Conservation (phyloP, 2,888 invertebrate genomes). For the Lasioglossum morio region DNA sequence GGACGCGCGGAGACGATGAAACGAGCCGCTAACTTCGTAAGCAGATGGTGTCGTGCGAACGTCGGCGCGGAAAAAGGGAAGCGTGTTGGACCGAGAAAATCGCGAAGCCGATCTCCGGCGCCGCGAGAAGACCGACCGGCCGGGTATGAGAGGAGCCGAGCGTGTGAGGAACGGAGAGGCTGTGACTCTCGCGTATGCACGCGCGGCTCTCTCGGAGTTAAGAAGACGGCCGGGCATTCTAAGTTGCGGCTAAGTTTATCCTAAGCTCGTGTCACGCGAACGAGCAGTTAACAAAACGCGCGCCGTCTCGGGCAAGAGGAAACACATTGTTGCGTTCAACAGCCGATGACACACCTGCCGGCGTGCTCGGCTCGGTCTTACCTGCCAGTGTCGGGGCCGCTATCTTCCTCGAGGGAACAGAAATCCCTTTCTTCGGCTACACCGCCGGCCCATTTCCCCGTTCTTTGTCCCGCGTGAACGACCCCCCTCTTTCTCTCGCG, state of each 20-base stretch:
- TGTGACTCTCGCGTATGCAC: slow-evolving; percentile 24
- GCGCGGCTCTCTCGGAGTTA: slow-evolving; percentile 35
- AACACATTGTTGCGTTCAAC: slow-evolving; percentile 63
- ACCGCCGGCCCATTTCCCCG: slow-evolving; percentile 16
- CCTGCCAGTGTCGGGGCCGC: slow-evolving; percentile 36
- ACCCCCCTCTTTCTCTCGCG: not conserved
- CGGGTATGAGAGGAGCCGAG: slow-evolving; percentile 13
- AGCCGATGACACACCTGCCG: slow-evolving; percentile 81
- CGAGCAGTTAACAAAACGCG: slow-evolving; percentile 71
- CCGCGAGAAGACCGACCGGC: not conserved
- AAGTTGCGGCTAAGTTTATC: slow-evolving; percentile 75
- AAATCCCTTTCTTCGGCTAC: slow-evolving; percentile 42
- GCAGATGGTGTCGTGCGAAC: slow-evolving; percentile 47
- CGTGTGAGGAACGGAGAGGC: slow-evolving; percentile 22
- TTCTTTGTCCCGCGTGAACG: not conserved
- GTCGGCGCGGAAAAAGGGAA: slow-evolving; percentile 55
- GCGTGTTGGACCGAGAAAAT: slow-evolving; percentile 49
- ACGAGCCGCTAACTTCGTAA: slow-evolving; percentile 33
- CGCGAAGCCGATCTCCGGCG: slow-evolving; percentile 43
- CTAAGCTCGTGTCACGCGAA: slow-evolving; percentile 71
- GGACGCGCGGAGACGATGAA: slow-evolving; percentile 31
- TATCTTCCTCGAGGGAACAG: not conserved
- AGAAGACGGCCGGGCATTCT: slow-evolving; percentile 50
- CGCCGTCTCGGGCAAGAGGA: slow-evolving; percentile 30
- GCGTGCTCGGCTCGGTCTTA: slow-evolving; percentile 72